A percentile compares a stretch with the other conserved stretches of the same genome.
phyloP scores from a whole-genome alignment of 2,797 vertebrate genomes.

The Gymnothorax reevesii region DNA sequence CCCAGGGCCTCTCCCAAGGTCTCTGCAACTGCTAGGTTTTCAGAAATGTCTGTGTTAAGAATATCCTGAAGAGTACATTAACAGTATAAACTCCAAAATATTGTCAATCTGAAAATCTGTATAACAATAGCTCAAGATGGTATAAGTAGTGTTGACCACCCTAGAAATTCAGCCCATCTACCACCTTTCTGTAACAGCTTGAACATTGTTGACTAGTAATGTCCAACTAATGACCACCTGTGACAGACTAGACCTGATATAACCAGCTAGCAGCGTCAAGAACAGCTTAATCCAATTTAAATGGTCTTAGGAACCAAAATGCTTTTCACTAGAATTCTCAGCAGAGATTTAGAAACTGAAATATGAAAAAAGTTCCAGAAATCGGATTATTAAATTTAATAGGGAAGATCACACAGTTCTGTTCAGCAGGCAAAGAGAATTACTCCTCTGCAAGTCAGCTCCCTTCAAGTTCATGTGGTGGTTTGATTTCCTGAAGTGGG shows the following conservation, averaged over 20 bases:
- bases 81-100: background rate
- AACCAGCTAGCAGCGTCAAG: too few species aligned
- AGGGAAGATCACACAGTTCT: background rate
- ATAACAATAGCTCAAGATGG: too few species aligned
- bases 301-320: too few species aligned
- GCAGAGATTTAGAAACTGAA: background rate
- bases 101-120: background rate
- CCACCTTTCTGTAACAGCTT: too few species aligned
- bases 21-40: background rate
- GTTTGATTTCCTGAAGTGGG: slow-evolving; percentile 50
- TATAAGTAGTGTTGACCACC: too few species aligned
- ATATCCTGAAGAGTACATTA: background rate
- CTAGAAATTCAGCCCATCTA: too few species aligned
- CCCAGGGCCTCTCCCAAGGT: too few species aligned
- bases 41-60: background rate
- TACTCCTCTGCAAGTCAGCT: slow-evolving; percentile 50
- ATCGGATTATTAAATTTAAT: background rate
- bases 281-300: too few species aligned
- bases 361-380: background rate
- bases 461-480: slow-evolving; percentile 50
- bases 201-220: too few species aligned
- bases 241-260: too few species aligned
- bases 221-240: too few species aligned
- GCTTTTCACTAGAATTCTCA: too few species aligned
- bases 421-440: slow-evolving; percentile 1